These are phyloP conservation scores for Timema podura DNA, from an alignment of 2,888 invertebrate genomes.

Conservation along the genomic window DNA sequence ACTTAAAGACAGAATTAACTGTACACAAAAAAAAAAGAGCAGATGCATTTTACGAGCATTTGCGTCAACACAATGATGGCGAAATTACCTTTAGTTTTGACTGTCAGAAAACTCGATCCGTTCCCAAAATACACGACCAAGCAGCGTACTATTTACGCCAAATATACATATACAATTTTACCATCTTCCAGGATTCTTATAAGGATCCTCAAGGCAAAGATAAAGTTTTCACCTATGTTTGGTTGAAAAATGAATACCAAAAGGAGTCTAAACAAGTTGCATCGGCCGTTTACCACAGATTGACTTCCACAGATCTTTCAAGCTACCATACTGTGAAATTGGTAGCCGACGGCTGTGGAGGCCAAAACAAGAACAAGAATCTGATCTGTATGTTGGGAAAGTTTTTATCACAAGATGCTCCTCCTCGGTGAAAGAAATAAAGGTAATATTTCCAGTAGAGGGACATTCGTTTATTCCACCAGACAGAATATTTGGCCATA, in stretches of 20 bases:
- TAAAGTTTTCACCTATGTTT: no score
- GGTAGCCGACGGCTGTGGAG: not conserved
- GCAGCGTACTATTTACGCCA: no score
- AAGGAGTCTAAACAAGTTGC: not conserved
- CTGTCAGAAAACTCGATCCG: constrained; percentile 2
- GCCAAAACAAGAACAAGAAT: constrained; percentile 11
- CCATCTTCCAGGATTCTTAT: no score
- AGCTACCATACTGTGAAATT: not conserved
- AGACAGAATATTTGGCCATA: constrained; percentile 3
- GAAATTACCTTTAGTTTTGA: constrained; percentile 12
- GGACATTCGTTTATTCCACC: constrained; percentile 5
- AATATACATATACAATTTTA: no score
- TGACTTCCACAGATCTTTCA: not conserved
- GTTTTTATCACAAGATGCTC: not conserved
- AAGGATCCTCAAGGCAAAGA: no score
- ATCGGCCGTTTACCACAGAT: not conserved
- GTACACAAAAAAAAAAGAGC: constrained; percentile 4
- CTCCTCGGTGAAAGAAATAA: not conserved
- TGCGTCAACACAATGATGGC: not conserved
- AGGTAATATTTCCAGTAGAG: not conserved
- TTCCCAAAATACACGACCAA: no score
- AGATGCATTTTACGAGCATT: constrained; percentile 4
- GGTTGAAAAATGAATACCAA: constrained; percentile 6
- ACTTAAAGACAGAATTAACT: not conserved
- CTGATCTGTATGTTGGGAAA: not conserved